A percentile compares a stretch with the other conserved stretches of the same genome.
phyloP scores from a whole-genome alignment of 2,113 vertebrate species.

The Chloropsis hardwickii region DNA sequence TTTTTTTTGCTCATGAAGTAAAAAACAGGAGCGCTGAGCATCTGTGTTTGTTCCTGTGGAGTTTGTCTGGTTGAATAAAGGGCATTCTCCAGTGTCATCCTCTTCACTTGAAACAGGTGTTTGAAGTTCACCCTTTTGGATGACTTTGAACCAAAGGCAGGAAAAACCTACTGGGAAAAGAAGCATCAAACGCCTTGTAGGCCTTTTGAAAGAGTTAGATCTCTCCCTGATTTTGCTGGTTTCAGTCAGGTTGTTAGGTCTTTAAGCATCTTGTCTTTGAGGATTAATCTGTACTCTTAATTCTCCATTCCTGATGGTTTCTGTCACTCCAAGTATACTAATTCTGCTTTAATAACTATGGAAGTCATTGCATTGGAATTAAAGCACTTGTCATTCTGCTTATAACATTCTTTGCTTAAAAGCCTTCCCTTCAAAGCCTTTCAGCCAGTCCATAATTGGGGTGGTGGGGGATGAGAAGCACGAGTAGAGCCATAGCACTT shows the following conservation, averaged over 20 bases:
- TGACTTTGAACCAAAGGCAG: neutral
- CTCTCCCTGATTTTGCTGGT: neutral
- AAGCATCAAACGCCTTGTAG: neutral
- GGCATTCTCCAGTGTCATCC: neutral
- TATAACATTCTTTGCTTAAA: neutral
- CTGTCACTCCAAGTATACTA: neutral
- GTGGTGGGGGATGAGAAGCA: neutral
- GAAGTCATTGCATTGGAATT: neutral
- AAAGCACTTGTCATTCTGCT: neutral
- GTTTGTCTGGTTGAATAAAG: neutral
- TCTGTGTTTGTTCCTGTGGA: neutral
- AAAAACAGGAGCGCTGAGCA: neutral
- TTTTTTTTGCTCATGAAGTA: neutral
- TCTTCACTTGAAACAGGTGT: neutral
- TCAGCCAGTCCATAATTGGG: neutral
- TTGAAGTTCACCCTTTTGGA: constrained; percentile 24
- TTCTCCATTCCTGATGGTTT: neutral
- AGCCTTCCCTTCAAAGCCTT: neutral
- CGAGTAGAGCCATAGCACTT: neutral
- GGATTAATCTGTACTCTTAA: constrained; percentile 26
- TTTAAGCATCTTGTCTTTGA: constrained; percentile 32
- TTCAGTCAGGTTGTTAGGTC: neutral
- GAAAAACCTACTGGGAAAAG: neutral
- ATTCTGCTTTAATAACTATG: neutral
- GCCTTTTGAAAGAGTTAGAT: constrained; percentile 23